Evolutionary conservation across 2,797 vertebrate genomes (phyloP), one percentile per base, ranked within the genome.

Genomic region (Semotilus atromaculatus): DNA sequence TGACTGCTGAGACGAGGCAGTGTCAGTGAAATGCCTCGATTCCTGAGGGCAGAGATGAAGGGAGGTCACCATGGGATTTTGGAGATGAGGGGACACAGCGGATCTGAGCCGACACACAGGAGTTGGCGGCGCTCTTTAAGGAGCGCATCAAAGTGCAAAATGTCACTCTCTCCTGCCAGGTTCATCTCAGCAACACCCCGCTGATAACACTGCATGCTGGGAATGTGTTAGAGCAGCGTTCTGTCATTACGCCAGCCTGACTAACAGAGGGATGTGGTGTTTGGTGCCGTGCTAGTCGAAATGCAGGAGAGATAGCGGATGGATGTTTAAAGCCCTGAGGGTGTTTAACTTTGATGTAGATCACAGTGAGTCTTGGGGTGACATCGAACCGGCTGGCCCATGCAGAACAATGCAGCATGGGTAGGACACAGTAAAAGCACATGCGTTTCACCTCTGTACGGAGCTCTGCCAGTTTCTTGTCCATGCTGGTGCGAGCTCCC

Each of bases 381-480:
- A 45, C 29, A 53, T 19, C 21, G 5, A 29, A 71, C 51, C 3
- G 38, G 38, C 45, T 76, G 19, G 29, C 8, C 23, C 23, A 72
- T 60, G 38, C 68, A 60, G 60, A 82, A 72, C 26, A 64, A 58
- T 66, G 43, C 60, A 55, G 71, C 62, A 55, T 31, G 73, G 18
- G 36, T 21, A 43, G 26, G 13, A 10, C 43, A 36, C 16, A n/a
- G 36, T 10, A 40, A 70, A 40, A 40, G 43, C 55, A 68, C 60
- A 79, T 23, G 77, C 1, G 23, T 13, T 72, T 91, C 87, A 99
- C 98, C 97, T 99, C 98, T 0, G 96, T 94, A 2, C 98, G 94
- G 45, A 99, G 95, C 73, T 99, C 98, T 0, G 98, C 97, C 87
- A 99, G 94, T 85, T 99, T 99, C 94, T 97, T 98, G 93, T 99